phyloP scores from a whole-genome alignment of 64 coral and sea anemone species.

The Actinia equina region DNA sequence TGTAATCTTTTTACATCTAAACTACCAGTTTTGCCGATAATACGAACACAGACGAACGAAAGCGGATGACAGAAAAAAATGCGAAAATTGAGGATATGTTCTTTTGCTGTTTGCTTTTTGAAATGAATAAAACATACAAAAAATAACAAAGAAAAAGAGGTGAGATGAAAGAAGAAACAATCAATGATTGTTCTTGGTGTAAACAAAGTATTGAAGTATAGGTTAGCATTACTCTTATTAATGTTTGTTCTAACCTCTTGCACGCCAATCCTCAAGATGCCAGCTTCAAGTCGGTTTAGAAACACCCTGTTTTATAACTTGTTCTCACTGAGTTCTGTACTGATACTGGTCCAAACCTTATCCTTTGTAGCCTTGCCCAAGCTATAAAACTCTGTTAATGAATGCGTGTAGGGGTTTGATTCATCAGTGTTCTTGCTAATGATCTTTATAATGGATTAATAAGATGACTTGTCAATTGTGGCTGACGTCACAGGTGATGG shows the following conservation, averaged over 20 bases:
- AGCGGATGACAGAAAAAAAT: no score
- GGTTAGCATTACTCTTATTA: not conserved
- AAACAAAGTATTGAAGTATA: not conserved
- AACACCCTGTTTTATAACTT: not conserved
- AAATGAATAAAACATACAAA: no score
- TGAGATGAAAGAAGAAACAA: not conserved
- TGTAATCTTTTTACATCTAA: no score
- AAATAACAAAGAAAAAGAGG: not conserved
- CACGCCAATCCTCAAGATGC: not conserved
- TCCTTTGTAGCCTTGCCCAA: not conserved
- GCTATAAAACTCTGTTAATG: not conserved
- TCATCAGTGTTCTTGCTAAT: not conserved
- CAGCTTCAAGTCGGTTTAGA: not conserved
- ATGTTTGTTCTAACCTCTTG: not conserved
- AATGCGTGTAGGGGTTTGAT: not conserved
- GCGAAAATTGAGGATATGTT: no score
- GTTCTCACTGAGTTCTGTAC: not conserved
- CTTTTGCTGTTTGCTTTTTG: no score
- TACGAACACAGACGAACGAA: no score
- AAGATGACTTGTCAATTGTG: not conserved
- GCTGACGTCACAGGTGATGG: not conserved
- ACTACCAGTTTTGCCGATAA: no score
- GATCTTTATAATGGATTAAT: conserved; percentile 4
- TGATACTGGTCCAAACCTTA: not conserved
- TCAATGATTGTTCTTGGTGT: not conserved